These are phyloP conservation scores for Elgaria multicarinata DNA, from an alignment of 2,113 vertebrate genomes.

Conservation along the genomic window DNA sequence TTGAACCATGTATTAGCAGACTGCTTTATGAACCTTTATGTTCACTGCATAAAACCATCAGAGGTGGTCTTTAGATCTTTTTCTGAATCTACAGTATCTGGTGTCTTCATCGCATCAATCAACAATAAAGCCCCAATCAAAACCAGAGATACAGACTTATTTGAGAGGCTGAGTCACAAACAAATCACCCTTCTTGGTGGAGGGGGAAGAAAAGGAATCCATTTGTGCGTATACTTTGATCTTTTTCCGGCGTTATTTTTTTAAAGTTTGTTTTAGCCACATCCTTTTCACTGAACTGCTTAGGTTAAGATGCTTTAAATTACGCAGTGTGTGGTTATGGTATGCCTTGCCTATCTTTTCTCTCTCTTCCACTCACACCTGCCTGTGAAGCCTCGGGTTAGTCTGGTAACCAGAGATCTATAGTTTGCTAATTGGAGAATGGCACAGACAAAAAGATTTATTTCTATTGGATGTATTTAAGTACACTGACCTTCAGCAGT, in stretches of 20 bases:
- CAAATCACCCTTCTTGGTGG: slow-evolving; percentile 10
- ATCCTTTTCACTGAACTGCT: slow-evolving; percentile 84
- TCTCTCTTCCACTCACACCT: slow-evolving; percentile 34
- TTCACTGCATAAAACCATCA: slow-evolving; percentile 10
- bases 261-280: slow-evolving; percentile 85
- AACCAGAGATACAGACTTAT: slow-evolving; percentile 65
- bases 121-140: slow-evolving; percentile 63
- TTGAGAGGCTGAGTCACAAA: slow-evolving; percentile 36
- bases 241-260: slow-evolving; percentile 84
- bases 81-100: not conserved
- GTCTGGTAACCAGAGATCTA: slow-evolving; percentile 46
- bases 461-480: not conserved
- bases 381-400: slow-evolving; percentile 7
- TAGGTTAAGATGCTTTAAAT: slow-evolving; percentile 90
- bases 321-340: slow-evolving; percentile 72
- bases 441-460: slow-evolving; percentile 52
- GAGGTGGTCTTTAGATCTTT: slow-evolving; percentile 55
- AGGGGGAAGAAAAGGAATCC: slow-evolving; percentile 79
- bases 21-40: slow-evolving; percentile 24
- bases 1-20: slow-evolving; percentile 51
- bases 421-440: slow-evolving; percentile 40
- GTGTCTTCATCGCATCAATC: slow-evolving; percentile 71
- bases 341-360: slow-evolving; percentile 27
- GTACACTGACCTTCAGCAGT: not conserved
- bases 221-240: slow-evolving; percentile 89